Evolutionary conservation across 2,888 invertebrate species (phyloP).

Genomic region (Aproaerema taeniolella): DNA sequence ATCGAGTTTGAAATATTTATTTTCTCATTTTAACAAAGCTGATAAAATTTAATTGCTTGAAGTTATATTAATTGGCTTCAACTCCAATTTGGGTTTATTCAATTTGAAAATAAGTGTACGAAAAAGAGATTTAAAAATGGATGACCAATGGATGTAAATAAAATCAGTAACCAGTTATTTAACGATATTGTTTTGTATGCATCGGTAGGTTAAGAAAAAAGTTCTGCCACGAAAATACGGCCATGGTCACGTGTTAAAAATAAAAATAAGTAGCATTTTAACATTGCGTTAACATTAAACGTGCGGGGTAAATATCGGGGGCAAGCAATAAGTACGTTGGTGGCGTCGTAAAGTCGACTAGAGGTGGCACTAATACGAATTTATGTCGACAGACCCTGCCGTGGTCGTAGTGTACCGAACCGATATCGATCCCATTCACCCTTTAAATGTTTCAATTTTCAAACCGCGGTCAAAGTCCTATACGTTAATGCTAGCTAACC

Average conservation of each 20-base stretch:
- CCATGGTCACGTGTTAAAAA: too few species aligned
- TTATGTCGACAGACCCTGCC: slow-evolving; percentile 65
- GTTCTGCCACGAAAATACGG: too few species aligned
- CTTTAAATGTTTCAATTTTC: slow-evolving; percentile 70
- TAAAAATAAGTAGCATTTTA: too few species aligned
- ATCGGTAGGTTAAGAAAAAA: too few species aligned
- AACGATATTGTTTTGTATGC: too few species aligned
- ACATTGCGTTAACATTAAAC: slow-evolving; percentile 38
- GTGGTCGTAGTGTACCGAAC: too few species aligned
- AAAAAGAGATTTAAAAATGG: neutral
- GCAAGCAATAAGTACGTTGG: slow-evolving; percentile 61
- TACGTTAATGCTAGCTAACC: slow-evolving; percentile 24
- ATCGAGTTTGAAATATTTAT: slow-evolving; percentile 17
- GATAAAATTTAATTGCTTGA: neutral
- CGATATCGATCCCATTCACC: slow-evolving; percentile 59
- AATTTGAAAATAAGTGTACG: neutral
- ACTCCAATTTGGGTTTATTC: neutral
- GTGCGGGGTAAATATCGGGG: slow-evolving; percentile 51
- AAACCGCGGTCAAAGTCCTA: slow-evolving; percentile 48
- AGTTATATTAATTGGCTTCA: neutral
- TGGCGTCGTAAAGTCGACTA: slow-evolving; percentile 72
- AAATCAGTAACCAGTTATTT: too few species aligned
- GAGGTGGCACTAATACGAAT: slow-evolving; percentile 74
- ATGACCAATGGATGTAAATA: too few species aligned
- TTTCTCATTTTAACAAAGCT: slow-evolving; percentile 2